Percentiles rank a stretch among this genome's conserved stretches.
Evolutionary conservation across 2,797 vertebrate species (phyloP).

Genomic region (Echiichthys vipera): DNA sequence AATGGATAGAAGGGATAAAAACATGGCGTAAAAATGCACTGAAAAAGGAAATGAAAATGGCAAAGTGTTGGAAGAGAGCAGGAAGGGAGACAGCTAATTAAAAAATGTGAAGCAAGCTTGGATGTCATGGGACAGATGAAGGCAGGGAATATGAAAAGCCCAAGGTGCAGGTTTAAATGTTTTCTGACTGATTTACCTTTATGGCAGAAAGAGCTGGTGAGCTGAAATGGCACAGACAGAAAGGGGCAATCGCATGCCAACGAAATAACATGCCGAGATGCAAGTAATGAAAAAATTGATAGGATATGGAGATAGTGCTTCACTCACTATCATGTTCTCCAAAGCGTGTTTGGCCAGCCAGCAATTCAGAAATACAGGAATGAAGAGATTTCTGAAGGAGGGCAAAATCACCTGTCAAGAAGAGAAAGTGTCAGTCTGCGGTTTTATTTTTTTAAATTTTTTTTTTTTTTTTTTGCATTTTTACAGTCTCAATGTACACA

Average conservation of each 20-base stretch:
- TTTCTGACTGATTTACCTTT: constrained; percentile 42
- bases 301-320: constrained; percentile 8
- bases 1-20: not conserved
- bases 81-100: not conserved
- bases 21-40: not conserved
- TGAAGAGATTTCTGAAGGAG: constrained; percentile 87
- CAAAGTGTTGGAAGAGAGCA: constrained; percentile 9
- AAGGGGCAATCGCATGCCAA: constrained; percentile 30
- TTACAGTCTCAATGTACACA: constrained; percentile 1
- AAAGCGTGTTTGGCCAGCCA: constrained; percentile 89
- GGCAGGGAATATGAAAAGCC: constrained; percentile 1
- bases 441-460: too few species aligned
- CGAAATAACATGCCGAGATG: constrained; percentile 39
- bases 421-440: constrained; percentile 39
- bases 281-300: constrained; percentile 29
- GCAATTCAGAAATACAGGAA: constrained; percentile 90
- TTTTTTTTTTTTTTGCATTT: too few species aligned
- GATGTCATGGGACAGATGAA: constrained; percentile 18
- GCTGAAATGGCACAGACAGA: constrained; percentile 41
- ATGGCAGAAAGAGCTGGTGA: constrained; percentile 32
- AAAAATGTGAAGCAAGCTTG: constrained; percentile 1
- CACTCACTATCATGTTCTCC: constrained; percentile 90
- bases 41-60: constrained; percentile 10
- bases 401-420: constrained; percentile 85
- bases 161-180: constrained; percentile 8